Base-by-base conservation (phyloP, 1,140 invertebrate species). In the Zaprionus tsacasi region DNA sequence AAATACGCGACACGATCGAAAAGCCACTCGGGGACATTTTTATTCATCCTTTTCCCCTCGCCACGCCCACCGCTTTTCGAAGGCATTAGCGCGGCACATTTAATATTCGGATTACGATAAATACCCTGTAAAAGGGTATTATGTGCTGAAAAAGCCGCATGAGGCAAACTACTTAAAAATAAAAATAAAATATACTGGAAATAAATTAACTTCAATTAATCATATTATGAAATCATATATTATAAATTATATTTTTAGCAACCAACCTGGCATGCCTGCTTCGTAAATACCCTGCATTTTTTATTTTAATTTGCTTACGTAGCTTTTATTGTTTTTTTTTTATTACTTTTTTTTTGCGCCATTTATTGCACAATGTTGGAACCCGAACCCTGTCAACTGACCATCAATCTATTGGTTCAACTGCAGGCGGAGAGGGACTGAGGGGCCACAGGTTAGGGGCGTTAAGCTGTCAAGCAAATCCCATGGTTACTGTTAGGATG, bases 331-430 rank as follows among this genome's bases (percentile, higher is more conserved):
- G 40, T 45, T 45, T 45, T 60, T 6, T 35, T 10, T 8, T 10
- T 21, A 0, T 10, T 21, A 0, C 52, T 27, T 60, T 45, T 69
- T 70, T 48, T 70, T 35, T 45, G 52, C 3, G 13, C n/a, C 48
- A 25, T 77, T 70, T 45, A 79, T 72, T 80, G 83, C 76, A 74
- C 71, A 77, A 88, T 88, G 79, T 87, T 87, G 64, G 64, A 74
- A 58, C 60, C 58, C 69, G 40, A 68, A 58, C 69, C 76, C 81
- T 85, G 85, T 89, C 85, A 85, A 89, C 86, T 79, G 86, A 73
- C 77, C 86, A 89, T 89, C 85, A 89, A 89, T 89, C 85, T 85
- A 88, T 88, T 78, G 80, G 61, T 45, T n/a, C 40, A n/a, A 45
- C 5, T 15, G n/a, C 21, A 21, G 21, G 21, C 21, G 11, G 5